Base-by-base conservation (phyloP, 2,797 vertebrate genomes). In the Pteronotus mesoamericanus region DNA sequence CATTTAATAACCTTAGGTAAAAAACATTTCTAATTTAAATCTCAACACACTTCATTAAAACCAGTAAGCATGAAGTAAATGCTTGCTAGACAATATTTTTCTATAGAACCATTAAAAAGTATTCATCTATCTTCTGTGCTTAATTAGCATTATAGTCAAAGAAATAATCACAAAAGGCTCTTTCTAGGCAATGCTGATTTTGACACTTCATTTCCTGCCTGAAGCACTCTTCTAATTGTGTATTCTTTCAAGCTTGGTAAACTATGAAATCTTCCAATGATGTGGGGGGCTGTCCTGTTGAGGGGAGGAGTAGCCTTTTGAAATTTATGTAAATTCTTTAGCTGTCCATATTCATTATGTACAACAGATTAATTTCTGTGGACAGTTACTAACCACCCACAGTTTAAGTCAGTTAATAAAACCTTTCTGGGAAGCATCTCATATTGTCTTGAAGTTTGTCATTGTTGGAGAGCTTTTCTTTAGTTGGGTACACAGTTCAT, bases 201-300 rank as follows among this genome's bases (percentile, higher is more conserved):
- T 80, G 34, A 98, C 99, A 99, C 99, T 99, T 99, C 2, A 98
- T 98, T 94, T 99, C 99, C 75, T 99, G 98, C 96, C 97, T 99
- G 95, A 99, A 97, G 99, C 99, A 99, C 64, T 99, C 99, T 95
- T 99, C 99, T 93, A 99, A 96, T 89, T 99, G 99, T 5, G 99
- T 97, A 98, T 99, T 99, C 97, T 98, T 99, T 94, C 98, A 99
- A 74, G 97, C 98, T 97, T 98, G 98, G 97, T 99, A 98, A 98
- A 98, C 98, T 98, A 99, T 96, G 96, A 99, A 98, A 97, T 99
- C 99, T 99, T 86, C 98, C 98, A 75, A 99, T 99, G 96, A 99
- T 97, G 86, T 97, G 97, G 5, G 98, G 98, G 44, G 98, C 97
- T 97, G 96, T 48, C 98, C 97, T 22, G 86, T 29, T 42, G 21